Evolutionary conservation across 1,140 invertebrate genomes (phyloP).

Genomic region (Drosophila arawakana): DNA sequence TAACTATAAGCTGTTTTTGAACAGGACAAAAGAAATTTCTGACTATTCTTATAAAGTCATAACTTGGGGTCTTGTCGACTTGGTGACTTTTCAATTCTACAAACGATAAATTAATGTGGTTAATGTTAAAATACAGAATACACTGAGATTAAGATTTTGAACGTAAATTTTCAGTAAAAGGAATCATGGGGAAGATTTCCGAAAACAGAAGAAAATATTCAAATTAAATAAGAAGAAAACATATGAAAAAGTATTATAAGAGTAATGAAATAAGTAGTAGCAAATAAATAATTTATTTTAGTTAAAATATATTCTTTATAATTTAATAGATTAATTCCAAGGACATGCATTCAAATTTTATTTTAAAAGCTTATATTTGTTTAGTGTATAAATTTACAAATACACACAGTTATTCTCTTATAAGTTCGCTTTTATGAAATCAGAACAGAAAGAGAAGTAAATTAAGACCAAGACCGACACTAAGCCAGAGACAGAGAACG

Average conservation of each 20-base stretch:
- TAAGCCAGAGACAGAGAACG: neutral
- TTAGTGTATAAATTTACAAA: slow-evolving; percentile 9
- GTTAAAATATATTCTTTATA: too few species aligned
- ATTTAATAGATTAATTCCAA: too few species aligned
- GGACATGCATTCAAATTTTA: too few species aligned
- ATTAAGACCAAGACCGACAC: slow-evolving; percentile 7
- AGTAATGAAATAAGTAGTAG: too few species aligned
- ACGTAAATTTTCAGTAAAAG: too few species aligned
- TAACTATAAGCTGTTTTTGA: slow-evolving; percentile 24
- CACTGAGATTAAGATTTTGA: too few species aligned
- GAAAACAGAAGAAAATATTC: too few species aligned
- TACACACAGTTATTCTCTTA: slow-evolving; percentile 31
- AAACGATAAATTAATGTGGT: slow-evolving; percentile 15
- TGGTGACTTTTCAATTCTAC: neutral
- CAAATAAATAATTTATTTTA: too few species aligned
- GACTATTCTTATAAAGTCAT: slow-evolving; percentile 13
- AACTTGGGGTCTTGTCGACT: slow-evolving; percentile 2
- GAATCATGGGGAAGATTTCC: too few species aligned
- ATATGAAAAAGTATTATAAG: too few species aligned
- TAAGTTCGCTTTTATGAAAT: slow-evolving; percentile 13
- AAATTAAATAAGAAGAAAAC: too few species aligned
- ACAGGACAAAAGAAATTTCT: slow-evolving; percentile 62
- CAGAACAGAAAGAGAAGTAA: slow-evolving; percentile 12
- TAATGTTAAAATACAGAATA: slow-evolving; percentile 26
- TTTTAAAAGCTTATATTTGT: too few species aligned